A percentile compares a stretch with the other conserved stretches of the same genome.
Evolutionary conservation across 1,140 invertebrate species (phyloP).

Genomic region (Caenorhabditis tropicalis): DNA sequence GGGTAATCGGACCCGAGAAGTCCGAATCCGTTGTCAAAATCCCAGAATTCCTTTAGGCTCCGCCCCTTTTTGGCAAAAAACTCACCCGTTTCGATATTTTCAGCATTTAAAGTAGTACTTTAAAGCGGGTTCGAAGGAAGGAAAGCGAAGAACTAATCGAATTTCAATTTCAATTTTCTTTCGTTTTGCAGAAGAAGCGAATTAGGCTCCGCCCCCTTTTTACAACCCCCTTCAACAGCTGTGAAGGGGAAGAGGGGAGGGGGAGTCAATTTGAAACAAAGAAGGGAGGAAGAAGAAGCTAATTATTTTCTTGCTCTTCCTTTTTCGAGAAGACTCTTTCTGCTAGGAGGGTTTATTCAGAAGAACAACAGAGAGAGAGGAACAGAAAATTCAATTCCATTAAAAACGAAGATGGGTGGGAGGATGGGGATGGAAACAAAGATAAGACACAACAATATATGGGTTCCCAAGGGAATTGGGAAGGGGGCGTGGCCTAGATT

Average conservation of each 20-base stretch:
- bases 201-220: not conserved
- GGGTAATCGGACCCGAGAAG: no score
- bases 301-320: not conserved
- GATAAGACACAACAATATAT: no score
- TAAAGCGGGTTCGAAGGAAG: not conserved
- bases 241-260: not conserved
- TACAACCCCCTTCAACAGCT: not conserved
- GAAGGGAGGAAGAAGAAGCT: not conserved
- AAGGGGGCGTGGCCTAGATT: no score
- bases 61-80: not conserved
- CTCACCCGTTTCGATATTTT: not conserved
- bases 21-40: no score
- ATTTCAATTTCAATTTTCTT: slow-evolving; percentile 26
- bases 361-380: no score
- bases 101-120: not conserved
- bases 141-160: not conserved
- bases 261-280: not conserved
- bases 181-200: not conserved
- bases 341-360: no score
- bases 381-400: no score
- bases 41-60: no score
- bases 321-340: not conserved
- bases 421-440: no score
- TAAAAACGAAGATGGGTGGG: no score
- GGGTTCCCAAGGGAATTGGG: no score